Evolutionary conservation across 23 tunicate species (phyloP), one percentile per base, ranked within the genome.

Genomic region (Trididemnum clinides): DNA sequence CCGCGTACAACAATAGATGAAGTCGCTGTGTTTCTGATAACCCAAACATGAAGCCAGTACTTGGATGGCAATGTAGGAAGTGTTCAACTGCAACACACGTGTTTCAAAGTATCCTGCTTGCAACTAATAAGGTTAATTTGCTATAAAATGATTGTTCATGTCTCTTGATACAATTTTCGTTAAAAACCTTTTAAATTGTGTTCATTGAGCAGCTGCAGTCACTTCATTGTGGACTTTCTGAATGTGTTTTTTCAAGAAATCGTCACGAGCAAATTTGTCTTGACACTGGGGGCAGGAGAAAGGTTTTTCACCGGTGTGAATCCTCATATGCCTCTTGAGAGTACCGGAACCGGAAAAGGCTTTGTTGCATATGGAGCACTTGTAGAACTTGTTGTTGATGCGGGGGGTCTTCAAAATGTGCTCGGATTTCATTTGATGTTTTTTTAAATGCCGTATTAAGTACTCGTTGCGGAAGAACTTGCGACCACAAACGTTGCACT

Each of bases 391-490:
- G 20, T 28, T 28, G 3, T 12, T 3, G 23, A 59, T 59, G 21
- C 3, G 5, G 23, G 3, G 20, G 5, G 25, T n/a, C 20, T 59
- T n/a, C 23, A 59, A 12, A n/a, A n/a, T n/a, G n/a, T n/a, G n/a
- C 3, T 59, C 66, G 20, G 27, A 25, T 10, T n/a, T 5, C 22
- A 19, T 28, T 59, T 59, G 30, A 35, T 81, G 85, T 33, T 35
- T 64, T 5, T 33, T 81, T 78, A 81, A 64, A 33, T 81, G 85
- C 1, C 77, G 77, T 3, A 20, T 32, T 2, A 81, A 27, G 25
- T 81, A 81, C 21, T 64, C 75, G n/a, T 81, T 81, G 2, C 75
- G 57, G 27, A 29, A 50, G 34, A 81, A 81, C 10, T 23, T 6
- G 31, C 63, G 25, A 5, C 33, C 2, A 34, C 85, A 81, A 22